These are phyloP conservation scores for Brachyalestes nurse DNA, from an alignment of 2,797 vertebrate genomes.

Conservation along the genomic window DNA sequence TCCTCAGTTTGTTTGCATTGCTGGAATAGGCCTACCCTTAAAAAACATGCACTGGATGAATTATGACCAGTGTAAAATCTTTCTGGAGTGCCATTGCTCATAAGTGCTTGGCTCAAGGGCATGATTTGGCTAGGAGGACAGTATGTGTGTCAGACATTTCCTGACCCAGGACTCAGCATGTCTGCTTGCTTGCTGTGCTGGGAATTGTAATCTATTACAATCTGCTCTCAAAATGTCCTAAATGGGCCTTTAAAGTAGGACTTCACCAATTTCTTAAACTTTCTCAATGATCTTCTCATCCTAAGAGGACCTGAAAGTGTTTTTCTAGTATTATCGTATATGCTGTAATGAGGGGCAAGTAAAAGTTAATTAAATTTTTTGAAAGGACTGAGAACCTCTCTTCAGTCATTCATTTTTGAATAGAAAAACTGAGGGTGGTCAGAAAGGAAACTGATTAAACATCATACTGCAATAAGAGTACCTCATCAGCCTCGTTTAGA, in stretches of 20 bases:
- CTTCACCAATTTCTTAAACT: slow-evolving; percentile 24
- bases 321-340: slow-evolving; percentile 42
- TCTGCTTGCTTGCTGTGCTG: not conserved
- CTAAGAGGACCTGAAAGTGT: slow-evolving; percentile 27
- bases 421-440: slow-evolving; percentile 5
- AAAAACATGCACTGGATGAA: not conserved
- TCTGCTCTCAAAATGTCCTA: slow-evolving; percentile 14
- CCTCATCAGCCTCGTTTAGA: slow-evolving; percentile 7
- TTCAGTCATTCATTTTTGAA: slow-evolving; percentile 41
- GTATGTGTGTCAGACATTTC: slow-evolving; percentile 15
- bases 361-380: slow-evolving; percentile 43
- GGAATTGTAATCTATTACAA: slow-evolving; percentile 1
- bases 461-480: not conserved
- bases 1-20: not conserved
- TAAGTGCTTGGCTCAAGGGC: slow-evolving; percentile 10
- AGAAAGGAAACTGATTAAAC: slow-evolving; percentile 28
- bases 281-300: slow-evolving; percentile 9
- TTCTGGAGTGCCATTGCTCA: not conserved
- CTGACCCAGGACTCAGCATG: not conserved
- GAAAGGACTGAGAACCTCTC: slow-evolving; percentile 33
- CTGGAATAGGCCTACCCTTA: not conserved
- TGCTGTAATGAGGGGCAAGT: slow-evolving; percentile 49
- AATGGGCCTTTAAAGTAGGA: slow-evolving; percentile 21
- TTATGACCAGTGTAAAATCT: slow-evolving; percentile 2
- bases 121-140: not conserved